Conservation (phyloP, 2,888 invertebrate genomes). For the Teleogryllus oceanicus region DNA sequence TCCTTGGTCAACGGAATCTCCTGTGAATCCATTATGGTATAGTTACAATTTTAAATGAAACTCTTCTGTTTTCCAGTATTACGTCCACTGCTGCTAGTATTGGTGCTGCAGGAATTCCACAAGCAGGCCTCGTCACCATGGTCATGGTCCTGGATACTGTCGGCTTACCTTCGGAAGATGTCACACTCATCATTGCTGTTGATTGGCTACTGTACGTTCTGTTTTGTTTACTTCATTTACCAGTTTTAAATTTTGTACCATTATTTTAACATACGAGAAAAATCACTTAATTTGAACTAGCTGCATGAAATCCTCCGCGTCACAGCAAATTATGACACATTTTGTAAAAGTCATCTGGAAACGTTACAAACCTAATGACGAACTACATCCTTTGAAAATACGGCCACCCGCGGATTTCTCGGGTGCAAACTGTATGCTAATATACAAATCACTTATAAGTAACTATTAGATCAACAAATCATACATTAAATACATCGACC, state of each 20-base stretch:
- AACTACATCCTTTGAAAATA: no score
- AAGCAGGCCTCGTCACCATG: constrained; percentile 93
- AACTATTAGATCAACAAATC: no score
- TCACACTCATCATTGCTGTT: constrained; percentile 84
- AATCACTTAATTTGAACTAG: no score
- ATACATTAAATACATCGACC: no score
- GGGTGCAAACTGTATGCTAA: no score
- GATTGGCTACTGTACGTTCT: constrained; percentile 85
- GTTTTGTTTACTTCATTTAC: neutral
- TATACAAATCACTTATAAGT: no score
- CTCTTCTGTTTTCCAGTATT: constrained; percentile 58
- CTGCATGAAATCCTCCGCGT: no score
- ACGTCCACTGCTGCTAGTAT: constrained; percentile 96
- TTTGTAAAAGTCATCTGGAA: neutral
- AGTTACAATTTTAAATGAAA: neutral
- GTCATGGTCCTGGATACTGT: constrained; percentile 92
- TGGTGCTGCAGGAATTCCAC: constrained; percentile 95
- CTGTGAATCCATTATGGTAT: no score
- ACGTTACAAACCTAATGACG: neutral
- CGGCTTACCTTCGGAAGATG: constrained; percentile 84
- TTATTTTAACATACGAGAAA: neutral
- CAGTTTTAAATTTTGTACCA: neutral
- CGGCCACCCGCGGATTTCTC: no score
- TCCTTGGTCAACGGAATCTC: no score
- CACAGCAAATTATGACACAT: neutral